phyloP scores from a whole-genome alignment of 2,797 vertebrate genomes.

The Oreochromis mossambicus region DNA sequence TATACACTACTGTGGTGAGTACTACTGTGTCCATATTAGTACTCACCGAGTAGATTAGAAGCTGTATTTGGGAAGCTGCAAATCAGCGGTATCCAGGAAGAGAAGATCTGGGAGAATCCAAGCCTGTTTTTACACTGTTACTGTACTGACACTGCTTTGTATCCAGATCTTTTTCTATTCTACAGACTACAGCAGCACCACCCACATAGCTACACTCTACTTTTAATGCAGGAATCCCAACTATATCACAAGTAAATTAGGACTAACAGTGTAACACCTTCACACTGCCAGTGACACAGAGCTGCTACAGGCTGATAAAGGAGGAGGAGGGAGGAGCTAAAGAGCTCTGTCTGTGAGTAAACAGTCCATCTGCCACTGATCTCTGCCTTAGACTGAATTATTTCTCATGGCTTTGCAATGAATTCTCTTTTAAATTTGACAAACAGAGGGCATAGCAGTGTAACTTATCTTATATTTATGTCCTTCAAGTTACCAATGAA shows the following conservation, averaged over 20 bases:
- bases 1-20: not conserved
- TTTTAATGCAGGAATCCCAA: too few species aligned
- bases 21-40: not conserved
- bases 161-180: not conserved
- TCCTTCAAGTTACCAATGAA: fast-evolving
- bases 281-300: fast-evolving
- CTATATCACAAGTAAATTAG: not conserved
- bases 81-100: not conserved
- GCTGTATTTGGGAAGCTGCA: not conserved
- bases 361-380: fast-evolving
- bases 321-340: not conserved
- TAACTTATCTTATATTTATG: not conserved
- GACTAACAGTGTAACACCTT: fast-evolving
- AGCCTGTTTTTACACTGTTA: not conserved
- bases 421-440: not conserved
- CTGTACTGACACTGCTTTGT: fast-evolving
- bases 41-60: not conserved
- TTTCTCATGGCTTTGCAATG: not conserved
- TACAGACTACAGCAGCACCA: not conserved
- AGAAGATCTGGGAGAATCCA: not conserved
- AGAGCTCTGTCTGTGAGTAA: not conserved
- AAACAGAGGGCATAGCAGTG: not conserved
- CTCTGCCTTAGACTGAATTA: not conserved
- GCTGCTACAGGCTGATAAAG: not conserved
- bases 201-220: too few species aligned